Evolutionary conservation across 2,888 invertebrate species (phyloP).

Genomic region (Ditylenchus weischeri): DNA sequence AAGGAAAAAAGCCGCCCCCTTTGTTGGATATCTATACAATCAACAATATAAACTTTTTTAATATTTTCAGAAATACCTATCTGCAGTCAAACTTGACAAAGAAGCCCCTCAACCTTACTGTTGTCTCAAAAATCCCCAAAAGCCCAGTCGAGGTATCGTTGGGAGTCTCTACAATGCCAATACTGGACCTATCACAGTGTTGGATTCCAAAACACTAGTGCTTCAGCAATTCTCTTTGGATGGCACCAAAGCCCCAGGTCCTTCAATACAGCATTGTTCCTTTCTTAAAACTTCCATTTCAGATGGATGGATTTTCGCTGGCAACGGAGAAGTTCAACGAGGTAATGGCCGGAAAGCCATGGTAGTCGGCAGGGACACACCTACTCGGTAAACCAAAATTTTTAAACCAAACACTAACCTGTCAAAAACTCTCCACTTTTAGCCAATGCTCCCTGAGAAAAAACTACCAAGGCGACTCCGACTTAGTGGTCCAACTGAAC

Average conservation of each 20-base stretch:
- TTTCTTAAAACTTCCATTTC: constrained; percentile 15
- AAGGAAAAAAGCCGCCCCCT: no score
- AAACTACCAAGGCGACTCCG: constrained; percentile 39
- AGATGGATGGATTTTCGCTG: constrained; percentile 55
- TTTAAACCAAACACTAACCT: no score
- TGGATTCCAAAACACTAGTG: constrained; percentile 47
- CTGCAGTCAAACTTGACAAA: constrained; percentile 36
- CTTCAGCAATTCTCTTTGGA: constrained; percentile 46
- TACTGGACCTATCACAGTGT: constrained; percentile 38
- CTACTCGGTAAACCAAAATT: constrained; percentile 30
- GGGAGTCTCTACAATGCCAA: constrained; percentile 39
- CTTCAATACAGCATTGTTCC: no score
- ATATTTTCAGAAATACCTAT: constrained; percentile 30
- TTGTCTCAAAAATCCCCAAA: constrained; percentile 35
- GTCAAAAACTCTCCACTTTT: no score
- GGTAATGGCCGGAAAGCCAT: constrained; percentile 46
- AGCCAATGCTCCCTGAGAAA: constrained; percentile 51
- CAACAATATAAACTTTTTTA: no score
- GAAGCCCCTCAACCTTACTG: constrained; percentile 45
- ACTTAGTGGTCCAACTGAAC: constrained; percentile 42
- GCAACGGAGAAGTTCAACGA: constrained; percentile 42
- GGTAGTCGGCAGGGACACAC: constrained; percentile 43
- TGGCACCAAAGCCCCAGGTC: constrained; percentile 53
- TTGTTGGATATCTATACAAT: no score
- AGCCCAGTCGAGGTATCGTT: constrained; percentile 37